These are phyloP conservation scores for Synergus itoensis DNA, from an alignment of 2,888 invertebrate species.

Conservation along the genomic window DNA sequence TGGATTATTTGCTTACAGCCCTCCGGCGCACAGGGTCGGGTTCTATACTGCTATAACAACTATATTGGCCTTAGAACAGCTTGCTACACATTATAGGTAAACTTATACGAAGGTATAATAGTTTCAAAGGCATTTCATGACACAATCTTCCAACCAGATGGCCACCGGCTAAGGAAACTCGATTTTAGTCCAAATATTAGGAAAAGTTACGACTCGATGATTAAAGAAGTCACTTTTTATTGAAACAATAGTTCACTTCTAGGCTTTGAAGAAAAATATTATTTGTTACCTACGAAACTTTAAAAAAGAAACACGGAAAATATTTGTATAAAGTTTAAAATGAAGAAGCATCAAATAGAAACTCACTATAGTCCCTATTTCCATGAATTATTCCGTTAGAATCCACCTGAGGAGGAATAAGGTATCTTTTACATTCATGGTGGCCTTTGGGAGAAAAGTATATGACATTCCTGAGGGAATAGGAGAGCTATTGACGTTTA, in stretches of 20 bases:
- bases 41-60: slow-evolving; percentile 48
- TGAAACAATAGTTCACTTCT: not conserved
- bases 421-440: slow-evolving; percentile 20
- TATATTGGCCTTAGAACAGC: slow-evolving; percentile 42
- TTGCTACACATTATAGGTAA: slow-evolving; percentile 42
- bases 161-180: slow-evolving; percentile 1
- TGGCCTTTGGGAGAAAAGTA: not conserved
- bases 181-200: slow-evolving; percentile 9
- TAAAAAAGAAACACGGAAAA: not conserved
- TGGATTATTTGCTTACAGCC: slow-evolving; percentile 69
- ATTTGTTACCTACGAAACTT: too few species aligned
- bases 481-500: slow-evolving; percentile 30
- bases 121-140: slow-evolving; percentile 62
- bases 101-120: slow-evolving; percentile 53
- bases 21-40: slow-evolving; percentile 55
- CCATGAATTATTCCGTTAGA: not conserved
- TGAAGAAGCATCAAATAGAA: not conserved
- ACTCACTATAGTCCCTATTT: not conserved
- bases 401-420: not conserved
- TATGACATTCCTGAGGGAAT: slow-evolving; percentile 20
- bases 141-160: slow-evolving; percentile 48
- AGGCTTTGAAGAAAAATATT: too few species aligned
- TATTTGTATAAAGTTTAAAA: not conserved
- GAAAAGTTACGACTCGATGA: not conserved
- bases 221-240: not conserved